phyloP scores from a whole-genome alignment of 2,888 invertebrate genomes.

The Seira musarum region DNA sequence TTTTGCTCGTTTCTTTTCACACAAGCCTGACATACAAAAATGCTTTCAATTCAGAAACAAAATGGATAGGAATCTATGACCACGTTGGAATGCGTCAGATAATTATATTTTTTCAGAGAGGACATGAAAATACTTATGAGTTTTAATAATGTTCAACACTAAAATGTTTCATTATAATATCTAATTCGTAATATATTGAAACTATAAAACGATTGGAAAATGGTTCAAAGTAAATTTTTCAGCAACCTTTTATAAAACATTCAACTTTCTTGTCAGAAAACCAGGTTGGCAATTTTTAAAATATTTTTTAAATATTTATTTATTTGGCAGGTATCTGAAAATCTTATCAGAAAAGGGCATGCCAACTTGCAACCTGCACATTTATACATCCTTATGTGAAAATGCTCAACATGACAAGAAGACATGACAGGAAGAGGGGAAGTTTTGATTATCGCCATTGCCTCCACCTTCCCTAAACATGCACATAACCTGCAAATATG shows the following conservation, averaged over 20 bases:
- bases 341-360: conserved; percentile 44
- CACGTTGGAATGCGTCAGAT: background rate
- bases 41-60: background rate
- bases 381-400: conserved; percentile 52
- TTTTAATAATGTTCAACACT: background rate
- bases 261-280: background rate
- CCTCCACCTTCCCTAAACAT: too few species aligned
- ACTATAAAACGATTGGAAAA: background rate
- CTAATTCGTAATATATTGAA: background rate
- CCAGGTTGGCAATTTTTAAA: conserved; percentile 29
- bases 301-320: conserved; percentile 41
- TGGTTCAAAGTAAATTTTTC: too few species aligned
- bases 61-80: background rate
- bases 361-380: conserved; percentile 56
- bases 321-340: background rate
- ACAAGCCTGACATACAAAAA: background rate
- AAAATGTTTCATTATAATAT: background rate
- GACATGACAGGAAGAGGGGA: conserved; percentile 39
- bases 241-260: too few species aligned
- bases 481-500: too few species aligned
- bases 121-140: background rate
- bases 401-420: conserved; percentile 50
- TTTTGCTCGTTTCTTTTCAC: conserved; percentile 35
- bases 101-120: background rate
- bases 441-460: too few species aligned